Evolutionary conservation across 2,113 vertebrate genomes (phyloP), one percentile per base, ranked within the genome.

Genomic region (Stigmatopora nigra): DNA sequence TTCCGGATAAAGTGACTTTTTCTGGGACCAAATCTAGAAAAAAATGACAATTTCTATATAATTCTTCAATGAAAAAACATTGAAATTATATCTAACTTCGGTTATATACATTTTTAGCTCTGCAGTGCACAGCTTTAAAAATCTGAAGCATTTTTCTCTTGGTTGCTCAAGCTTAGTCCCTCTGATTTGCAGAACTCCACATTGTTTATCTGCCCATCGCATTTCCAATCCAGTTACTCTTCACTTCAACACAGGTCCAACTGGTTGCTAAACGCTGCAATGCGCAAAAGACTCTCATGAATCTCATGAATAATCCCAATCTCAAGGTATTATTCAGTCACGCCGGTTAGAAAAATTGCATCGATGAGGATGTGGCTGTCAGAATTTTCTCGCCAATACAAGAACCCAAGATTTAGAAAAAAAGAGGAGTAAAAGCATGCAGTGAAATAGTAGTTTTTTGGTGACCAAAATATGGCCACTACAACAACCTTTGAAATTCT

Each of bases 121-220:
- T 64, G 65, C 60, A 76, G 86, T 88, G 88, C 87, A 85, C 73
- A 84, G 84, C 85, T 88, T 88, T 80, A 70, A 72, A 90, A 89
- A 88, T 88, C 88, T 86, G 88, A 82, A 75, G 82, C 87, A 64
- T 84, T 81, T 38, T 35, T 79, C 64, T 69, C 64, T 78, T 74
- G 69, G 71, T 83, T 84, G 78, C 80, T 77, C 64, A 81, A 78
- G 75, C 73, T 78, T 53, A 65, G 41, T 66, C 66, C 12, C 52
- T 69, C 65, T 75, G 65, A 82, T 78, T 79, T 71, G 72, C 73
- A 73, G 70, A 81, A 55, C 17, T 58, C 36, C 65, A 59, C 67
- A 70, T 52, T 71, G 75, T 72, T 82, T 72, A 64, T 75, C 58
- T 25, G 56, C 64, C 64, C 63, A 74, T 71, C 38, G 38, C 38